Conservation (phyloP, 2,888 invertebrate genomes). For the Seira ritae region DNA sequence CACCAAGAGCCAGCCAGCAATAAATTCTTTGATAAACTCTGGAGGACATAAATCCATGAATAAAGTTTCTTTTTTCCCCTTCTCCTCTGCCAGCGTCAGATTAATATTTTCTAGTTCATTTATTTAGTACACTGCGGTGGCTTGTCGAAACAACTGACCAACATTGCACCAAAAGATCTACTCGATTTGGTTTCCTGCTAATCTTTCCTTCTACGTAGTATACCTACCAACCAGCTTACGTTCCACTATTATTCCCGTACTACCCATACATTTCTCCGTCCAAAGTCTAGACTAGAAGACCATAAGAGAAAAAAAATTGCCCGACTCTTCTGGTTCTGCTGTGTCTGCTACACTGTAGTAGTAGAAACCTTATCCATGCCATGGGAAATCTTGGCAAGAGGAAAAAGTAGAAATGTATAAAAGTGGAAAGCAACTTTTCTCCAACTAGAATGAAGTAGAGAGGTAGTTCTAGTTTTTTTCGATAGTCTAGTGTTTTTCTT, state of each 20-base stretch:
- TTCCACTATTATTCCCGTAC: not conserved
- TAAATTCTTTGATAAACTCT: not conserved
- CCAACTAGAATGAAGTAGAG: not conserved
- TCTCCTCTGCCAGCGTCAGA: not conserved
- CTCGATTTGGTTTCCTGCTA: not conserved
- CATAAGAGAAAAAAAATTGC: not conserved
- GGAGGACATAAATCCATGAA: not conserved
- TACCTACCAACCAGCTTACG: not conserved
- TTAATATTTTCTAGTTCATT: constrained; percentile 45
- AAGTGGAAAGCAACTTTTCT: not conserved
- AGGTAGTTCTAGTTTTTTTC: not conserved
- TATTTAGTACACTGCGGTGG: constrained; percentile 15
- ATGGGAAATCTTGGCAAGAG: not conserved
- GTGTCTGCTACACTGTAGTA: no score
- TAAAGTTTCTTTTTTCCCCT: not conserved
- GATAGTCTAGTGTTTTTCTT: not conserved
- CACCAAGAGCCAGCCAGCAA: not conserved
- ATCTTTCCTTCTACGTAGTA: constrained; percentile 2
- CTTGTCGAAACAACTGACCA: constrained; percentile 2
- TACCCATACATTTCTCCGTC: not conserved
- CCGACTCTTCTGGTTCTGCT: no score
- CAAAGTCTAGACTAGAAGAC: not conserved
- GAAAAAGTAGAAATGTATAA: not conserved
- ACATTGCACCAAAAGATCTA: constrained; percentile 1
- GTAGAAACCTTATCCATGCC: not conserved